These are phyloP conservation scores for Junonia oenone DNA, from an alignment of 2,888 invertebrate species.

Conservation along the genomic window DNA sequence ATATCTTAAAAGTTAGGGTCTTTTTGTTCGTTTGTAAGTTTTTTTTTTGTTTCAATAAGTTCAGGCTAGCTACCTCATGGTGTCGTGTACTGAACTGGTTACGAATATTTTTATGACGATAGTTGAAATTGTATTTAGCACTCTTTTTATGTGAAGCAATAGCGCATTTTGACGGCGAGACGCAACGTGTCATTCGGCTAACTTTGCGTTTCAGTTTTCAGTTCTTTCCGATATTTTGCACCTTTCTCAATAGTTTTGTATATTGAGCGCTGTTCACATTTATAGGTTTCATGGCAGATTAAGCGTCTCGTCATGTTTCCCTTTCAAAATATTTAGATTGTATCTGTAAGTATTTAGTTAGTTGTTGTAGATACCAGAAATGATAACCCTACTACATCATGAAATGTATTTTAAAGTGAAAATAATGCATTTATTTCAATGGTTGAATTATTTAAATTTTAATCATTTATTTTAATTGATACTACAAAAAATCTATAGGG, in stretches of 20 bases:
- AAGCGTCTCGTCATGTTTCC: no score
- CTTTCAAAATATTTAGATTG: no score
- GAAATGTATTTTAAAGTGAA: no score
- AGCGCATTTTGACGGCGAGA: neutral
- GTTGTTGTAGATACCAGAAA: neutral
- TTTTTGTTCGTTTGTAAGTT: slow-evolving; percentile 39
- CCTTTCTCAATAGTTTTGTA: neutral
- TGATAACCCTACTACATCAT: no score
- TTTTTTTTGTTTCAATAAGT: slow-evolving; percentile 40
- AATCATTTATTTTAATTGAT: no score
- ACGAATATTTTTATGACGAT: neutral
- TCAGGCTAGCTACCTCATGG: slow-evolving; percentile 69
- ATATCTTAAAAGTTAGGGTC: slow-evolving; percentile 47
- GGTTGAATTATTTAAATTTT: no score
- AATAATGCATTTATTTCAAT: no score
- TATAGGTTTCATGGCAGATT: no score
- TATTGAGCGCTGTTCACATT: no score
- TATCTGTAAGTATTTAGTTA: neutral
- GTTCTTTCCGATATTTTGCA: neutral
- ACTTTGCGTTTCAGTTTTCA: neutral
- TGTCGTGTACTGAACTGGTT: slow-evolving; percentile 43
- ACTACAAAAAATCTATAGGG: no score
- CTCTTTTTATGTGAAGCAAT: neutral
- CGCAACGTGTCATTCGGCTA: neutral
- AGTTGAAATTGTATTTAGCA: neutral